Base-by-base conservation (phyloP, 2,888 invertebrate genomes). In the Drosophila tanythrix region DNA sequence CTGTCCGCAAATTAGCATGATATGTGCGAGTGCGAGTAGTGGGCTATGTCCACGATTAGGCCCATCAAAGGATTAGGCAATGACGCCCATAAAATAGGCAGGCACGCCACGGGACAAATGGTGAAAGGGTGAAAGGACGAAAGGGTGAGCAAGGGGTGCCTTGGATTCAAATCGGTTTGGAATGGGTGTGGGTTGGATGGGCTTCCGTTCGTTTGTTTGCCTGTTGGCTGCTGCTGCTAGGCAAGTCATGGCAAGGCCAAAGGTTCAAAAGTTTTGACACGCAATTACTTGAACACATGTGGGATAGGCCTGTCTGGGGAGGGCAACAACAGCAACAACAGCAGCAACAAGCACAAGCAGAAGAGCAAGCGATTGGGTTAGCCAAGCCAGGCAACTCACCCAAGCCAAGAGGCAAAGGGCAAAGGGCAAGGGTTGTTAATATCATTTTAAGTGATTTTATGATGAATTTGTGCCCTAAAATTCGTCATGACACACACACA, bases 371-470 rank as follows among this genome's bases (percentile, higher is more conserved):
- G 15, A 6, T 27, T 52, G 51, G 51, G 51, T 31, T 52, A 52
- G 52, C 53, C 33, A 38, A 36, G 48, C 48, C 25, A 48, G 6
- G 8, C 53, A 38, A 36, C 15, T 4, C 25, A 48, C 2, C 4
- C 35, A 53, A 36, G 55, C 36, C 18, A 55, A 38, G 55, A 18
- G 55, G 38, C 50, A 50, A 29, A 59, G 51, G 70, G 61, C 15
- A 53, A 52, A 70, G 71, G 73, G 60, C 52, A 65, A 76, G 83
- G 87, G 88, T 84, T 79, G 87, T 70, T 88, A 90, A 88, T 90
- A 82, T 87, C 89, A 83, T 88, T 91, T 89, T 88, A 92, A 91
- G 92, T 91, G 91, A 91, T 91, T 91, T 91, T 91, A 89, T 91
- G 92, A 92, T 92, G 92, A 90, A 92, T 91, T 92, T 89, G 75